phyloP scores from a whole-genome alignment of 2,113 vertebrate genomes.

The Arothron firmamentum region DNA sequence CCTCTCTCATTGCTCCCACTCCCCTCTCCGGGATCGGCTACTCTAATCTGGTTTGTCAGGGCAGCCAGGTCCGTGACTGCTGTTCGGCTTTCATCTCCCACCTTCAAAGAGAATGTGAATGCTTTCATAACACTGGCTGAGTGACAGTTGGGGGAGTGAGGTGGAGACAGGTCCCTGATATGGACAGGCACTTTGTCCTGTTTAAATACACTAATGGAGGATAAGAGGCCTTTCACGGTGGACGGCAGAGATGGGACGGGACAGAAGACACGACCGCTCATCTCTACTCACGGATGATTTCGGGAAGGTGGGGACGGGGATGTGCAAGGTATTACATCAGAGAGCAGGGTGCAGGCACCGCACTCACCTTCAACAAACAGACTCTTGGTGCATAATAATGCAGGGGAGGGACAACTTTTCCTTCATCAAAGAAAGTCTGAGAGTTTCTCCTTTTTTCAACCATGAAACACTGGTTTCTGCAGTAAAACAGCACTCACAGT shows the following conservation, averaged over 20 bases:
- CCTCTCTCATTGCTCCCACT: constrained; percentile 17
- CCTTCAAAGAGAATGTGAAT: constrained; percentile 75
- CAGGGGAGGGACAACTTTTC: constrained; percentile 1
- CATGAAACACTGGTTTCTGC: constrained; percentile 58
- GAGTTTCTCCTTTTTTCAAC: constrained; percentile 40
- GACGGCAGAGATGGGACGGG: constrained; percentile 57
- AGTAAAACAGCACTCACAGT: constrained; percentile 58
- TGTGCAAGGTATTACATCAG: constrained; percentile 53
- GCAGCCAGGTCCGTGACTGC: constrained; percentile 48
- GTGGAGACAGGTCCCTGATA: constrained; percentile 56
- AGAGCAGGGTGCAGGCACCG: constrained; percentile 17
- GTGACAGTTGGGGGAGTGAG: constrained; percentile 62
- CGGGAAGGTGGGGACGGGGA: constrained; percentile 22
- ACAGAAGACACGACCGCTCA: constrained; percentile 59
- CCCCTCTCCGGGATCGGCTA: constrained; percentile 15
- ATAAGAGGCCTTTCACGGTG: constrained; percentile 64
- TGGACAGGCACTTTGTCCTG: constrained; percentile 73
- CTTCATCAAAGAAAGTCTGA: constrained; percentile 22
- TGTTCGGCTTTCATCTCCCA: constrained; percentile 70
- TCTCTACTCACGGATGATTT: constrained; percentile 27
- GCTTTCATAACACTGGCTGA: constrained; percentile 72
- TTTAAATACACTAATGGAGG: constrained; percentile 73
- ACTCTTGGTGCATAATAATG: constrained; percentile 5
- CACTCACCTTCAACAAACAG: constrained; percentile 23
- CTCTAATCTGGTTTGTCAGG: constrained; percentile 65